These are phyloP conservation scores for Abrostola triplasia DNA, from an alignment of 2,888 invertebrate genomes.

Conservation along the genomic window DNA sequence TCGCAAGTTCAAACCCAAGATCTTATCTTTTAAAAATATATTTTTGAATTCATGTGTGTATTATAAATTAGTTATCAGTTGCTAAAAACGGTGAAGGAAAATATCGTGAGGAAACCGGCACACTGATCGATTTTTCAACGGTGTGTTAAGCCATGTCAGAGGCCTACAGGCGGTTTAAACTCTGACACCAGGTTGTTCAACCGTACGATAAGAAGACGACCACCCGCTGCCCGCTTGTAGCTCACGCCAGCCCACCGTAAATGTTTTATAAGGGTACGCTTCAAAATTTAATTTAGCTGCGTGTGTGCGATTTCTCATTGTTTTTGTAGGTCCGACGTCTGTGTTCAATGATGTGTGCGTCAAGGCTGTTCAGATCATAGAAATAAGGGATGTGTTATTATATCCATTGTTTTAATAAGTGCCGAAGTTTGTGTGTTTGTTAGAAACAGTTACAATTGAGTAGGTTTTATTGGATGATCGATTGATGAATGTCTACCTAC, in stretches of 20 bases:
- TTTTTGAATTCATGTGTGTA: no score
- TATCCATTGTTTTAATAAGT: background rate
- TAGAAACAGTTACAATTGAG: background rate
- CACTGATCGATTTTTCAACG: no score
- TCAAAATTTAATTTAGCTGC: conserved; percentile 77
- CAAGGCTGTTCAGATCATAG: conserved; percentile 28
- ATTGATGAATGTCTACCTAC: no score
- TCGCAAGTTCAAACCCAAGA: no score
- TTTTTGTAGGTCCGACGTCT: conserved; percentile 66
- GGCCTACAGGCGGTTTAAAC: no score
- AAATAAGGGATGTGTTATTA: background rate
- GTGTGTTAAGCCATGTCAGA: no score
- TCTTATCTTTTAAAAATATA: no score
- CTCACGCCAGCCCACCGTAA: conserved; percentile 52
- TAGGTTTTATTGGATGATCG: background rate
- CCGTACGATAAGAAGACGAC: no score
- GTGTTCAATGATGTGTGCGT: conserved; percentile 25
- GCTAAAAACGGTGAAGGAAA: no score
- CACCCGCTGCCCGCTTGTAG: conserved; percentile 22
- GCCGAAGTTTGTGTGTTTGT: background rate
- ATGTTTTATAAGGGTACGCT: conserved; percentile 77
- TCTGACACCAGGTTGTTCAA: no score
- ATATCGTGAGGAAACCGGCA: no score
- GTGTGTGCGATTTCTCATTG: conserved; percentile 69
- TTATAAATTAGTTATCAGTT: no score